These are phyloP conservation scores for Thereuonema tuberculata DNA, from an alignment of 1,140 invertebrate species.

Conservation along the genomic window DNA sequence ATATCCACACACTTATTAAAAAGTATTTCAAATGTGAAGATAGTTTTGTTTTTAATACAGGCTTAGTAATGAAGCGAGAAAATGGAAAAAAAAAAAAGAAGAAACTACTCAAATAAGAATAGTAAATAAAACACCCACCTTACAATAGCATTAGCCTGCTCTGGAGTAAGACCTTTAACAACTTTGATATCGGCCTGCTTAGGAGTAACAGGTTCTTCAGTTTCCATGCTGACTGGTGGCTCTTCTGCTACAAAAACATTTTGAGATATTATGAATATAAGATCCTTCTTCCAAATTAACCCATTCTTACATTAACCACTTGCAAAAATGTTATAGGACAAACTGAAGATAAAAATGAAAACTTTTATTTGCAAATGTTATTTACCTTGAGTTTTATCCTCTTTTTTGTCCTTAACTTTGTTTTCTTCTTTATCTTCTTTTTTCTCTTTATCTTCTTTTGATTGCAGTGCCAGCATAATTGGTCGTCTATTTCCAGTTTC, in stretches of 20 bases:
- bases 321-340: no score
- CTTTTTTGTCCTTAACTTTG: constrained; percentile 16
- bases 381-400: constrained; percentile 10
- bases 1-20: no score
- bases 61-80: no score
- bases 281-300: no score
- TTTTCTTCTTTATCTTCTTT: constrained; percentile 19
- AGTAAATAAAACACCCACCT: no score
- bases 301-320: no score
- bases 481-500: constrained; percentile 70
- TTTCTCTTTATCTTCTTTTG: constrained; percentile 20
- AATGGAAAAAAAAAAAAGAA: no score
- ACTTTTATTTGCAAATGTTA: no score
- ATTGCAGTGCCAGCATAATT: constrained; percentile 53
- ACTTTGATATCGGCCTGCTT: constrained; percentile 17
- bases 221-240: constrained; percentile 6
- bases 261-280: background rate
- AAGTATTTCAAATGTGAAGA: no score
- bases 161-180: constrained; percentile 23
- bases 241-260: background rate
- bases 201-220: constrained; percentile 3
- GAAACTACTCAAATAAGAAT: no score
- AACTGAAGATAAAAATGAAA: no score
- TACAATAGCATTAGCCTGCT: constrained; percentile 27
- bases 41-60: no score